Evolutionary conservation across 2,797 vertebrate species (phyloP).

Genomic region (Alosa sapidissima): DNA sequence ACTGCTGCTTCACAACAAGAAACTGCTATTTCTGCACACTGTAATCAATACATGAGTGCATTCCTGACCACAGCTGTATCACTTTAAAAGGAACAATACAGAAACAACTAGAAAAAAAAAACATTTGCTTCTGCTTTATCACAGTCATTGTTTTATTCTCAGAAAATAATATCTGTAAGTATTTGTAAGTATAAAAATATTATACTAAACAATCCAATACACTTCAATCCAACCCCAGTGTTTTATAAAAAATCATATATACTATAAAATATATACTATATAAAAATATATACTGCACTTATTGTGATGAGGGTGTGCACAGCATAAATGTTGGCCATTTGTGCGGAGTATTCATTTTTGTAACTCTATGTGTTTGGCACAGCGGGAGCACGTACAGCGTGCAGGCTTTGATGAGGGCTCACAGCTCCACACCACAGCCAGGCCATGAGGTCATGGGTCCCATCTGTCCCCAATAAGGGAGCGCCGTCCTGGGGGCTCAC

Average conservation of each 20-base stretch:
- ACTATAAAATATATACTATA: background rate
- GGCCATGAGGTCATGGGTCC: conserved; percentile 6
- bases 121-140: background rate
- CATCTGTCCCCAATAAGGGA: conserved; percentile 20
- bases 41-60: background rate
- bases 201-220: background rate
- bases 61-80: background rate
- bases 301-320: background rate
- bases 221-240: background rate
- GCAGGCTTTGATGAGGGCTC: background rate
- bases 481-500: background rate
- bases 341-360: background rate
- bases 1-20: background rate
- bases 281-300: too few species aligned
- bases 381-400: background rate
- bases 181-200: background rate
- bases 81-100: background rate
- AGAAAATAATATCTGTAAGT: background rate
- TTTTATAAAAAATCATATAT: background rate
- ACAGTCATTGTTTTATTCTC: background rate
- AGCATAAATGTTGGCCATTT: background rate
- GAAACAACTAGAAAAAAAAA: background rate
- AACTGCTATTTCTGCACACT: background rate
- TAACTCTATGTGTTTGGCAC: background rate
- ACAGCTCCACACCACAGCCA: background rate